A percentile compares a stretch with the other conserved stretches of the same genome.
Evolutionary conservation across 2,888 invertebrate species (phyloP).

Genomic region (Endomychus coccineus): DNA sequence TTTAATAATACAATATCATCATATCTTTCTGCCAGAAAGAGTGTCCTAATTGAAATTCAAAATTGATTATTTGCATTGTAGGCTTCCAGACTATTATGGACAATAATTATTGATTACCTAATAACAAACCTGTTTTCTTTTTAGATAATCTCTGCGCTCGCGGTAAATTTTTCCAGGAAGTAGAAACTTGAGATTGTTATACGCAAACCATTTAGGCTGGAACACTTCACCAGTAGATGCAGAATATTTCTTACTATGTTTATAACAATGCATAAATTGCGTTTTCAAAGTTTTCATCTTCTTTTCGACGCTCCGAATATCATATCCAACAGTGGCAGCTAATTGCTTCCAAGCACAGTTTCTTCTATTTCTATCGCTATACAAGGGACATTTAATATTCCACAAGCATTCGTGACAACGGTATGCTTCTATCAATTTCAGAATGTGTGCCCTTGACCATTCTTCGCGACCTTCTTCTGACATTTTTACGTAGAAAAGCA

Average conservation of each 20-base stretch:
- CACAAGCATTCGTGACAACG: slow-evolving; percentile 9
- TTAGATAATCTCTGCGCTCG: slow-evolving; percentile 7
- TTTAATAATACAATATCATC: too few relatives aligned
- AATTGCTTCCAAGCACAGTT: slow-evolving; percentile 8
- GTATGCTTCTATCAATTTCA: slow-evolving; percentile 7
- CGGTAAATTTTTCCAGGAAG: slow-evolving; percentile 8
- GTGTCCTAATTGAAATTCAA: too few relatives aligned
- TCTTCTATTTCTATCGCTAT: slow-evolving; percentile 7
- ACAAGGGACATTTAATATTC: slow-evolving; percentile 6
- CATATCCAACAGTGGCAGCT: slow-evolving; percentile 3
- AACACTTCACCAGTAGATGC: slow-evolving; percentile 6
- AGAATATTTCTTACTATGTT: slow-evolving; percentile 9
- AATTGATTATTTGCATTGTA: too few relatives aligned
- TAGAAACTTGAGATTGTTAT: slow-evolving; percentile 9
- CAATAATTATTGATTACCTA: too few relatives aligned
- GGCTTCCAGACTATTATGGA: too few relatives aligned
- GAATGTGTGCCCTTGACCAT: slow-evolving; percentile 7
- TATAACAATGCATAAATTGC: slow-evolving; percentile 13
- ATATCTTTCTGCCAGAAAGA: too few relatives aligned
- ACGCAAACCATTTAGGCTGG: slow-evolving; percentile 13
- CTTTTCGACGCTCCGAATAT: slow-evolving; percentile 8
- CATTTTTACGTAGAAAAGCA: too few relatives aligned
- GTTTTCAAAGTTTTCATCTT: slow-evolving; percentile 11
- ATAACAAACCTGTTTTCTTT: slow-evolving; percentile 10
- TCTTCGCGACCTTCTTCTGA: slow-evolving; percentile 3